Conservation (phyloP, 2,113 vertebrate species). For the Xiphophorus hellerii region DNA sequence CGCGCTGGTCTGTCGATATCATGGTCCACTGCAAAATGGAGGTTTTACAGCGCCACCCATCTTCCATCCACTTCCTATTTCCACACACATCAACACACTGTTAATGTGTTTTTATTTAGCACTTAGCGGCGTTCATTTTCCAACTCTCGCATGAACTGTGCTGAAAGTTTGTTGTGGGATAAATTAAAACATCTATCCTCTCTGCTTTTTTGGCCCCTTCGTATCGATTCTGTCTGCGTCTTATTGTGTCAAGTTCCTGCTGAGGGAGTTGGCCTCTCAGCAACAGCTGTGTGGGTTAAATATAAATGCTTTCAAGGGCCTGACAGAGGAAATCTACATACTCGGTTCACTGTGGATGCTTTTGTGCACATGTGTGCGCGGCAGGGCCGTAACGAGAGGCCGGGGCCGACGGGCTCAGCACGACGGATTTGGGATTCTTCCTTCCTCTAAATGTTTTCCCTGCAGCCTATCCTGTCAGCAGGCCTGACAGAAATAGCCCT, state of each 20-base stretch:
- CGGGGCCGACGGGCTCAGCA: slow-evolving; percentile 55
- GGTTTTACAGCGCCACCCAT: slow-evolving; percentile 12
- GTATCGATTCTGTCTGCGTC: slow-evolving; percentile 24
- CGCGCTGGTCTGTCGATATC: slow-evolving; percentile 33
- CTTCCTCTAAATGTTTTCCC: slow-evolving; percentile 79
- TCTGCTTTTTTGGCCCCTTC: slow-evolving; percentile 3
- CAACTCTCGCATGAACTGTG: not conserved
- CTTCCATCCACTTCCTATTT: slow-evolving; percentile 11
- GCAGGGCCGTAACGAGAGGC: slow-evolving; percentile 46
- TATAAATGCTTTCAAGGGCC: slow-evolving; percentile 68
- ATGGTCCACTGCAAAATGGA: slow-evolving; percentile 28
- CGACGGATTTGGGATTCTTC: slow-evolving; percentile 66
- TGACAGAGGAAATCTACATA: slow-evolving; percentile 25
- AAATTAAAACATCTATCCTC: not conserved
- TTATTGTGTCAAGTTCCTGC: slow-evolving; percentile 69
- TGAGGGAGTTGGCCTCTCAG: slow-evolving; percentile 69
- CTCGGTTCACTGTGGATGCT: slow-evolving; percentile 21
- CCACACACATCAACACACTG: slow-evolving; percentile 2
- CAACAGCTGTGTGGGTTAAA: slow-evolving; percentile 79
- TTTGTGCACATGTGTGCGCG: slow-evolving; percentile 9
- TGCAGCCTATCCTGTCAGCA: slow-evolving; percentile 70
- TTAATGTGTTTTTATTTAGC: not conserved
- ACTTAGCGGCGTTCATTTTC: slow-evolving; percentile 12
- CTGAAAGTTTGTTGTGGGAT: slow-evolving; percentile 8
- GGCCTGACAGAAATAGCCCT: slow-evolving; percentile 62